A percentile compares a stretch with the other conserved stretches of the same genome.
Conservation (phyloP, 2,797 vertebrate species). For the Cuculus canorus region DNA sequence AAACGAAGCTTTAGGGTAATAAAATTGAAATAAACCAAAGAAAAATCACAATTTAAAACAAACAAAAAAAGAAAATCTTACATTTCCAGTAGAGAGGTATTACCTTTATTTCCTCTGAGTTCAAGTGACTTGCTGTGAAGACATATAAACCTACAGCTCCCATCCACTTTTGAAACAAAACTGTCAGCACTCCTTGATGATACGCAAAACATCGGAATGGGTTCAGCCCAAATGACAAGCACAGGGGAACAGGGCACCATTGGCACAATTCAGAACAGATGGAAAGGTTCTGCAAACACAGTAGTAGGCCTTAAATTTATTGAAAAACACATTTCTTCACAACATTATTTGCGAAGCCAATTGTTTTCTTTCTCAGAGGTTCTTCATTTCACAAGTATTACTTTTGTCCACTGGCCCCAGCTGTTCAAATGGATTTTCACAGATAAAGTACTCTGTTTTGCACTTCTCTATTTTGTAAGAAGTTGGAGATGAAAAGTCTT, state of each 20-base stretch:
- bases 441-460: neutral
- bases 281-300: neutral
- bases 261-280: neutral
- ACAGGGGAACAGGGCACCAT: rapidly evolving
- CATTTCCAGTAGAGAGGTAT: neutral
- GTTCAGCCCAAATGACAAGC: neutral
- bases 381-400: neutral
- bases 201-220: neutral
- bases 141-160: neutral
- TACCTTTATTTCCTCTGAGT: neutral
- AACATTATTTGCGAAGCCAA: neutral
- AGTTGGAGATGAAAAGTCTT: neutral
- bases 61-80: rapidly evolving
- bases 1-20: neutral
- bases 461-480: neutral
- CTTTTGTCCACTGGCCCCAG: neutral
- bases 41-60: neutral
- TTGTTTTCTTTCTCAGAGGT: neutral
- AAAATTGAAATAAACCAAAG: neutral
- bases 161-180: neutral
- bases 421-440: neutral
- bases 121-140: neutral
- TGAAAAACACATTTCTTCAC: neutral
- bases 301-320: neutral
- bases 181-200: rapidly evolving